Percentiles rank a stretch among this genome's conserved stretches.
Evolutionary conservation across 1,140 invertebrate species (phyloP).

Genomic region (Diorhabda carinulata): DNA sequence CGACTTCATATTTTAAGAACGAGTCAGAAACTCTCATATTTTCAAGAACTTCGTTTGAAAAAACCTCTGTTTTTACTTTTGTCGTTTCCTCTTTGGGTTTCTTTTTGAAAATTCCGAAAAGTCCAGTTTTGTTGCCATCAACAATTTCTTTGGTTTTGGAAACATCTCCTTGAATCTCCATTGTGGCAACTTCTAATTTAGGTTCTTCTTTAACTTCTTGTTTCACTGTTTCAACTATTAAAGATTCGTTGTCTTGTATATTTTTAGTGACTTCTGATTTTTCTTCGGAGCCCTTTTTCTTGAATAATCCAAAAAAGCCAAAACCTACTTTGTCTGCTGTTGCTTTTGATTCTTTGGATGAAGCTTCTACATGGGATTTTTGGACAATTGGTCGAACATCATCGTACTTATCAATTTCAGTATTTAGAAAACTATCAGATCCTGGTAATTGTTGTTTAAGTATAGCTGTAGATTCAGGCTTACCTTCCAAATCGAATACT

Average conservation of each 20-base stretch:
- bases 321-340: conserved; percentile 1
- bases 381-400: conserved; percentile 23
- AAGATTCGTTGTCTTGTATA: not conserved
- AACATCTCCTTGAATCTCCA: not conserved
- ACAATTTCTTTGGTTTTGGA: conserved; percentile 5
- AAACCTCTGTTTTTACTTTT: conserved; percentile 15
- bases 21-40: conserved; percentile 7
- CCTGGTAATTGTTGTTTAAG: not conserved
- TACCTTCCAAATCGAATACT: not conserved
- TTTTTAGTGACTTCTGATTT: not conserved
- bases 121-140: not conserved
- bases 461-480: not conserved
- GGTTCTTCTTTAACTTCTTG: not conserved
- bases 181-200: conserved; percentile 1
- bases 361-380: not conserved
- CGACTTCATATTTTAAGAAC: conserved; percentile 27
- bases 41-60: conserved; percentile 7
- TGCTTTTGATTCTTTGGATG: not conserved
- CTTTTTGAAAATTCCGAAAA: conserved; percentile 21
- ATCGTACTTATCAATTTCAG: conserved; percentile 25
- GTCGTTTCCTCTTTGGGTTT: not conserved
- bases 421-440: conserved; percentile 11
- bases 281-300: conserved; percentile 17
- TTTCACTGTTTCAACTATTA: too few species aligned
- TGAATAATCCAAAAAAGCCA: not conserved